Percentiles rank a stretch among this genome's conserved stretches.
phyloP scores from a whole-genome alignment of 1,140 invertebrate genomes.

The Octopus sinensis region DNA sequence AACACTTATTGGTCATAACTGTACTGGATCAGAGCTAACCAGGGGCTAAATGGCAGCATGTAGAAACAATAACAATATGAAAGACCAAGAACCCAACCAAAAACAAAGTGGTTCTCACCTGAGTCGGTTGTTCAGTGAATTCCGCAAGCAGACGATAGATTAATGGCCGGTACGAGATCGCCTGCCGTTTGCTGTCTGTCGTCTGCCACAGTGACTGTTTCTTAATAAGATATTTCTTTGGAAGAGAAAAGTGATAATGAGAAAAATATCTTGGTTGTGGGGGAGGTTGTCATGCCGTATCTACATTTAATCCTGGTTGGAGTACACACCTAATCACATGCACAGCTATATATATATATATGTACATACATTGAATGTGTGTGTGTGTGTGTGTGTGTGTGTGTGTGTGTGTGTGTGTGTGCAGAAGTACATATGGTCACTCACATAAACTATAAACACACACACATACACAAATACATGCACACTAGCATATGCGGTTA shows the following conservation, averaged over 20 bases:
- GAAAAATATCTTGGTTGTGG: conserved; percentile 6
- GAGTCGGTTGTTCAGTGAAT: no score
- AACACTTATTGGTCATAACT: no score
- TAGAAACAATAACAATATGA: no score
- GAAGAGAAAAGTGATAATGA: not conserved
- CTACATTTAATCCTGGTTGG: conserved; percentile 8
- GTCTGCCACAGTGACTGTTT: no score
- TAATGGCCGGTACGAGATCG: no score
- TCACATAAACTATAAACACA: not conserved
- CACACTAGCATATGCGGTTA: conserved; percentile 17
- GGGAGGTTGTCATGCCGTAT: conserved; percentile 10
- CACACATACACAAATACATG: not conserved
- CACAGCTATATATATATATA: not conserved
- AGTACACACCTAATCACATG: not conserved
- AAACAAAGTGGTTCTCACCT: no score
- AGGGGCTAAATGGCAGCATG: no score
- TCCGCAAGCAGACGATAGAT: no score
- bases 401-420: conserved; percentile 24
- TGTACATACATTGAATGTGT: conserved; percentile 22
- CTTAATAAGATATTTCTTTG: not conserved
- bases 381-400: conserved; percentile 26
- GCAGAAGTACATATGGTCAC: not conserved
- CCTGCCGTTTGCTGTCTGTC: no score
- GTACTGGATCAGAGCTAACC: no score
- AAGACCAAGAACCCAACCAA: no score